Base-by-base conservation (phyloP, 2,888 invertebrate species). In the Drosophila peninsularis region DNA sequence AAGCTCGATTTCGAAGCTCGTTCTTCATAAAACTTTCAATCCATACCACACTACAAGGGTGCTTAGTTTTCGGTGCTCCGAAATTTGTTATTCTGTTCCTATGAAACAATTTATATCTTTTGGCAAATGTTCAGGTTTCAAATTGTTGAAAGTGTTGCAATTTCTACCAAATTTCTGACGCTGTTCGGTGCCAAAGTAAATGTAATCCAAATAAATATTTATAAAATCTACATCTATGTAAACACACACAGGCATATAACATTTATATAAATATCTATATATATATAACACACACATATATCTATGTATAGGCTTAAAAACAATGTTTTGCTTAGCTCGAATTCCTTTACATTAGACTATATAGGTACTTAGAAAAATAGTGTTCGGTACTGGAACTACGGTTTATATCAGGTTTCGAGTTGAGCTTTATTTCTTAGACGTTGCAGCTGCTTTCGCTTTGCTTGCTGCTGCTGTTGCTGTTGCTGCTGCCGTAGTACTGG, bases 291-390 rank as follows among this genome's bases (percentile, higher is more conserved):
- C 7, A 42, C 11, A 32, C 32, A 30, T 14, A 19, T 37, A 37
- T 47, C 34, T 41, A 37, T 50, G 55, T 57, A 62, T 56, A 52
- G 17, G 55, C 36, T 65, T 60, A 39, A 47, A 58, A 73, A 42
- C 34, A 49, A 41, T 14, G 13, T 30, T 53, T 47, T 42, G 66
- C 77, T 69, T 69, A 80, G 71, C 77, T 84, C 66, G 50, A 58
- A 10, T 36, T 70, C 39, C 50, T 62, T 62, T 60, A 50, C 49
- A 61, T 56, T 52, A 49, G 52, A 47, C 24, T 77, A 77, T 56
- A 55, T 74, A 77, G 52, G 56, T 70, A 54, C 71, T 80, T 83
- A 80, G 64, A 82, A 86, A 88, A 86, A 88, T 85, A 82, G 66
- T 69, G 24, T 76, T 82, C 62, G 53, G 63, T 76, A 70, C 67